Conservation (phyloP, 2,888 invertebrate species). For the Malthinus seriepunctatus region DNA sequence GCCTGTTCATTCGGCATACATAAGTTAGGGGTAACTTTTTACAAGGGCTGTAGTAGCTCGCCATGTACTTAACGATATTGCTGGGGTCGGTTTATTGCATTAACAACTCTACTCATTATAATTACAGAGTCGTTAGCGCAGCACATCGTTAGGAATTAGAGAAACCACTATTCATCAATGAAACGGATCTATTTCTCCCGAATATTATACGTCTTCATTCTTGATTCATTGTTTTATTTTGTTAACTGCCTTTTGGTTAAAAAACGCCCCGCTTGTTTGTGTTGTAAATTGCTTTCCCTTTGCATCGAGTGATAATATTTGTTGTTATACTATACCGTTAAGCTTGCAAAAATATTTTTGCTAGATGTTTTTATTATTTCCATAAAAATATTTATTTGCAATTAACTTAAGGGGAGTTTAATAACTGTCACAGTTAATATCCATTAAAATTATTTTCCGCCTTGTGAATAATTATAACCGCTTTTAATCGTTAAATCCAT, state of each 20-base stretch:
- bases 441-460: no score
- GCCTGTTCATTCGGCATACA: constrained; percentile 23
- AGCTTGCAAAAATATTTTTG: background rate
- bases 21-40: constrained; percentile 23
- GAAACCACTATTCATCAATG: constrained; percentile 37
- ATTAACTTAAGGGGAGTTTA: no score
- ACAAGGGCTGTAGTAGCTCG: constrained; percentile 20
- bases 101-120: constrained; percentile 56
- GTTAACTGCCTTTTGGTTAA: background rate
- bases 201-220: constrained; percentile 9
- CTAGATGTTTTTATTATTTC: background rate
- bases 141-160: constrained; percentile 37
- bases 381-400: no score
- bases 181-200: constrained; percentile 8
- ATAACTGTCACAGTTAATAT: no score
- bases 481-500: no score
- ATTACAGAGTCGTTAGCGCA: constrained; percentile 52
- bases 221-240: constrained; percentile 16
- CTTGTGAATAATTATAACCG: no score
- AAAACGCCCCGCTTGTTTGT: constrained; percentile 13
- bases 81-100: constrained; percentile 50
- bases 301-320: constrained; percentile 1
- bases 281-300: constrained; percentile 15
- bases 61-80: constrained; percentile 36
- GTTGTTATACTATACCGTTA: background rate